Percentiles rank a stretch among this genome's conserved stretches.
Conservation (phyloP, 2,888 invertebrate species). For the Myopa testacea region DNA sequence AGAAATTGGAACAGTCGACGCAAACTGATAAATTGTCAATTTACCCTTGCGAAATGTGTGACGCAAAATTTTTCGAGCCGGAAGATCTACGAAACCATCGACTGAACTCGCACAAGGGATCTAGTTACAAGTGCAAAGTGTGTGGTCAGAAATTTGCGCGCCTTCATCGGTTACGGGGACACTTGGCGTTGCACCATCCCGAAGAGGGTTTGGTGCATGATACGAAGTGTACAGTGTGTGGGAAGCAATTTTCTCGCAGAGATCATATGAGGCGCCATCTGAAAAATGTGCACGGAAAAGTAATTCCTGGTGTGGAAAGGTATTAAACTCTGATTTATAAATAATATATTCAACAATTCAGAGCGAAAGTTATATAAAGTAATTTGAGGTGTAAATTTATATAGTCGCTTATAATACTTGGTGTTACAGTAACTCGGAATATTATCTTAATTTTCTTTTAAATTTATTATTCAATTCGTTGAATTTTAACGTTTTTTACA, state of each 20-base stretch:
- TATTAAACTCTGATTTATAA: background rate
- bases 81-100: constrained; percentile 59
- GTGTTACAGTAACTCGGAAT: background rate
- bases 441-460: background rate
- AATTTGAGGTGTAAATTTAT: background rate
- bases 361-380: background rate
- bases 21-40: constrained; percentile 62
- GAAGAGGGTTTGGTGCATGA: constrained; percentile 40
- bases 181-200: constrained; percentile 58
- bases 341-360: background rate
- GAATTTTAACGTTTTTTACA: no score
- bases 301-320: constrained; percentile 18
- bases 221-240: constrained; percentile 30
- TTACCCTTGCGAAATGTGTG: constrained; percentile 64
- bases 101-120: constrained; percentile 50
- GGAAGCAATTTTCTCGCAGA: constrained; percentile 65
- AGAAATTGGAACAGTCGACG: constrained; percentile 49
- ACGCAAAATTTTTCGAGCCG: constrained; percentile 58
- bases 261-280: constrained; percentile 70
- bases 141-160: constrained; percentile 69
- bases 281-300: constrained; percentile 63
- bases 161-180: constrained; percentile 68
- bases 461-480: background rate
- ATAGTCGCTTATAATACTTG: no score
- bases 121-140: constrained; percentile 62